Evolutionary conservation across 2,888 invertebrate species (phyloP), one percentile per base, ranked within the genome.

Genomic region (Bursaphelenchus okinawaensis): DNA sequence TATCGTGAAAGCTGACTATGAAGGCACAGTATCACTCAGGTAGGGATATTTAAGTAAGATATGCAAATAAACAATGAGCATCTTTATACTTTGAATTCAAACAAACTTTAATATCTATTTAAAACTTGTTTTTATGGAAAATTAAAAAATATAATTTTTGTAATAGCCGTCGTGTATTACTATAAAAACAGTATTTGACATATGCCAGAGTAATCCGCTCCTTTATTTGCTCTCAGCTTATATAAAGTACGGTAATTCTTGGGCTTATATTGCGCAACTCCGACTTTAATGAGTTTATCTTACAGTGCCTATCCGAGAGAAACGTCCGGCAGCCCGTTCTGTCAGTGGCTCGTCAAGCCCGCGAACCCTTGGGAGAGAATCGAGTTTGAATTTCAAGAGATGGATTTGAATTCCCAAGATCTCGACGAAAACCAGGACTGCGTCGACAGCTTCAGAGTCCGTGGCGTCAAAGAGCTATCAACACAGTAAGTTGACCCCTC

Each of bases 291-390:
- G 27, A 68, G 24, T 51, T 65, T 19, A 63, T 72, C 9, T 72
- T 66, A 4, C 31, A 63, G 65, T 27, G 64, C 69, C 9, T 74
- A 63, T 29, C 74, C 74, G 4, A 54, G 57, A 7, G 65, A 55
- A 6, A 58, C 68, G 22, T 31, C 40, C 24, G 70, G 68, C 55
- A 59, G 29, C 19, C 69, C 77, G 20, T 73, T 73, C 70, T 75
- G 76, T 67, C 77, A 75, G 62, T 75, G 75, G 75, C 68, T 76
- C 22, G 55, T 75, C 55, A 70, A 66, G 57, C 63, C 74, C 0
- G 63, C 54, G 16, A 65, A 73, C 27, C 67, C 68, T 20, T 68
- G 69, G 66, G 66, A 50, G 12, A 63, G 27, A n/a, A 60, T 68
- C 56, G 55, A 70, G 23, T 26, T 68, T 40, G 68, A 68, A 51